These are phyloP conservation scores for Piaya cayana DNA, from an alignment of 2,113 vertebrate genomes.

Conservation along the genomic window DNA sequence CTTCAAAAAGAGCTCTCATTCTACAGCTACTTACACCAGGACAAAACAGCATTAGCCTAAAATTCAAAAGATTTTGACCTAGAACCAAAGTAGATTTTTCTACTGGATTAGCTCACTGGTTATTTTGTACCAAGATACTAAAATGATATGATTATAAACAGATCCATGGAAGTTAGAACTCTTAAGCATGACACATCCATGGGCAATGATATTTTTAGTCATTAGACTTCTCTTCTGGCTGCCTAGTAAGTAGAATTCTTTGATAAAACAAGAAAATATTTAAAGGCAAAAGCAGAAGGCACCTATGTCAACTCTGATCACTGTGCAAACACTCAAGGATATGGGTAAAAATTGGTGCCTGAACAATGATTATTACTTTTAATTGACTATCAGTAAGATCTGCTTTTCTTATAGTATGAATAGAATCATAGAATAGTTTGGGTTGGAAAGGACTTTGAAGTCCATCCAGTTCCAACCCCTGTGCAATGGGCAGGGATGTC, in stretches of 20 bases:
- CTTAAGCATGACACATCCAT: background rate
- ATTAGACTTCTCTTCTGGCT: background rate
- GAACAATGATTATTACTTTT: background rate
- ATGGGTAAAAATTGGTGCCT: background rate
- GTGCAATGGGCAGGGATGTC: too few relatives aligned
- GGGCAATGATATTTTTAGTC: background rate
- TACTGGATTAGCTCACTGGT: background rate
- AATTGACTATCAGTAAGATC: background rate
- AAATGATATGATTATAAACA: background rate
- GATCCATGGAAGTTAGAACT: background rate
- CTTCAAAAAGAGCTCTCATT: background rate
- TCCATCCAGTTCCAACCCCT: too few relatives aligned
- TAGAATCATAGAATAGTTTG: too few relatives aligned
- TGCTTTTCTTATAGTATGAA: background rate
- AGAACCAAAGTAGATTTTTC: background rate
- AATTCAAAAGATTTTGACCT: background rate
- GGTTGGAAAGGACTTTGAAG: too few relatives aligned
- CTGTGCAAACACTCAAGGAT: background rate
- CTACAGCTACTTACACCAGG: background rate
- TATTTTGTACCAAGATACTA: background rate
- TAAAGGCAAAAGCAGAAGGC: background rate
- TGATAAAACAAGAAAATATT: background rate
- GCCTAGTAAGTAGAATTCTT: background rate
- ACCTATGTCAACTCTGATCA: slow-evolving; percentile 37
- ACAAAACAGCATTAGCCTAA: rapidly evolving